Evolutionary conservation across 1,140 invertebrate genomes (phyloP).

Genomic region (Macrotrachela quadricornifera): DNA sequence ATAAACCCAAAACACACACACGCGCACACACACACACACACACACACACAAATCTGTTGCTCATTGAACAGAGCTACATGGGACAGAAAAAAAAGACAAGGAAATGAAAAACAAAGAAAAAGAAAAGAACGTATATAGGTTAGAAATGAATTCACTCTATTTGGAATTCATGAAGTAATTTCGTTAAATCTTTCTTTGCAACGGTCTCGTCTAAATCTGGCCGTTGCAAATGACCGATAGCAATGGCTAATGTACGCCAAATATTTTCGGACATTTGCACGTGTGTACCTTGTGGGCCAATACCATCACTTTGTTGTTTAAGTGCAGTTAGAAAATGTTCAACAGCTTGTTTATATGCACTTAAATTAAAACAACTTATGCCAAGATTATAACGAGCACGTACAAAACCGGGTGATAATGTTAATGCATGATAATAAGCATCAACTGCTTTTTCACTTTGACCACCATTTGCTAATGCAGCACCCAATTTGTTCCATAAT

Average conservation of each 20-base stretch:
- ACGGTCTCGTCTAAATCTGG: slow-evolving; percentile 46
- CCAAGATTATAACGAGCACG: slow-evolving; percentile 88
- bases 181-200: too few relatives aligned
- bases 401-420: slow-evolving; percentile 79
- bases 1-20: too few relatives aligned
- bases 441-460: slow-evolving; percentile 80
- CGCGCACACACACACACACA: too few relatives aligned
- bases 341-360: slow-evolving; percentile 72
- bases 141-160: too few relatives aligned
- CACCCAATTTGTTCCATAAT: slow-evolving; percentile 88
- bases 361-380: slow-evolving; percentile 88
- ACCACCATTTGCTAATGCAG: slow-evolving; percentile 81
- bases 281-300: slow-evolving; percentile 32
- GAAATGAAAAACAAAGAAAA: too few relatives aligned
- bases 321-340: slow-evolving; percentile 80
- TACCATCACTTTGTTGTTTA: slow-evolving; percentile 48
- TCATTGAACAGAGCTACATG: too few relatives aligned
- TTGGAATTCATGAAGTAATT: too few relatives aligned
- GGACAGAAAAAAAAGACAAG: too few relatives aligned
- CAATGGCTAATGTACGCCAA: slow-evolving; percentile 76
- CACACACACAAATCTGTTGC: too few relatives aligned
- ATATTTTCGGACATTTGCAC: slow-evolving; percentile 63
- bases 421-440: slow-evolving; percentile 73
- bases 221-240: slow-evolving; percentile 60
- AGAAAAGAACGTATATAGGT: too few relatives aligned